Percentiles rank a stretch among this genome's conserved stretches.
These are phyloP conservation scores for Erpobdella octoculata DNA, from an alignment of 2,888 invertebrate species.

Conservation along the genomic window DNA sequence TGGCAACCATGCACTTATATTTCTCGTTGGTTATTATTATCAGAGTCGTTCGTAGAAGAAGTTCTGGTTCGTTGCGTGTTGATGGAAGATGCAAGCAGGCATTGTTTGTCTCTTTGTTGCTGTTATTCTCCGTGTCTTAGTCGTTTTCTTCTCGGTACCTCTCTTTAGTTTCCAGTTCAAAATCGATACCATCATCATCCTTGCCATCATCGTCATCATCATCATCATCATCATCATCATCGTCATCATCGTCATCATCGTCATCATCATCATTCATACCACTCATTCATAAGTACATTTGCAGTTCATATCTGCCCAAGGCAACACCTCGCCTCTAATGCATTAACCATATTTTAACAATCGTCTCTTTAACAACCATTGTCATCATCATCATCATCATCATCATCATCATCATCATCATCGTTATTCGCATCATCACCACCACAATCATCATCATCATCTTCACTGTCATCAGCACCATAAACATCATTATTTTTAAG, in stretches of 20 bases:
- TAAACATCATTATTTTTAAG: too few species aligned
- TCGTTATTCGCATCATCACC: not conserved
- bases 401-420: slow-evolving; percentile 3
- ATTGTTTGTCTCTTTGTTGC: not conserved
- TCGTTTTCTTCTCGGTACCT: not conserved
- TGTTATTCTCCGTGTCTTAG: not conserved
- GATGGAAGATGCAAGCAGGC: too few species aligned
- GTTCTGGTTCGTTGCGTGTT: too few species aligned
- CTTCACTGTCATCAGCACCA: not conserved
- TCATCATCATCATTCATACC: not conserved
- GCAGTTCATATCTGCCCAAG: not conserved
- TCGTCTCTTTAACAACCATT: not conserved
- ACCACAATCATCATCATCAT: not conserved
- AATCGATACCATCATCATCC: not conserved
- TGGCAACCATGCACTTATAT: too few species aligned
- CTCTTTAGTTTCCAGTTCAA: not conserved
- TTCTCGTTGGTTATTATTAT: too few species aligned
- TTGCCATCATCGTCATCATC: slow-evolving; percentile 5
- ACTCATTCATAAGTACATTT: not conserved
- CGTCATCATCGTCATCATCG: slow-evolving; percentile 22
- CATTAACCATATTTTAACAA: not conserved
- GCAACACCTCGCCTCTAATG: not conserved
- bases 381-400: not conserved
- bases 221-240: slow-evolving; percentile 26
- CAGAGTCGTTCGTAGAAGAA: too few species aligned